Evolutionary conservation across 2,888 invertebrate genomes (phyloP).

Genomic region (Apamea monoglypha): DNA sequence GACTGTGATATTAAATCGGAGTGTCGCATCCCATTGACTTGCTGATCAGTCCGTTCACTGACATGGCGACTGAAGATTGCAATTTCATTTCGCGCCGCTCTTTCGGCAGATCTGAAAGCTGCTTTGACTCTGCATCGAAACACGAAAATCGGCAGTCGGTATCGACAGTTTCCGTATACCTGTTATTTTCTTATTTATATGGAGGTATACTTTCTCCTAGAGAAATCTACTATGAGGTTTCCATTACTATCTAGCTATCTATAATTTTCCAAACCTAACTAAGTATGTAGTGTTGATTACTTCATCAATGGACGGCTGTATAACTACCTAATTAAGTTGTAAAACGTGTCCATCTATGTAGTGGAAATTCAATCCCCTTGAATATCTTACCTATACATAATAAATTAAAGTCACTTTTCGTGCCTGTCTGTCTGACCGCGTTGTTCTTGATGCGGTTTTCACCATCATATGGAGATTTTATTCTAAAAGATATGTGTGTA

Average conservation of each 20-base stretch:
- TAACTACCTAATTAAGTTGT: not conserved
- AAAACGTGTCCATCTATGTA: too few species aligned
- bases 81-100: slow-evolving; percentile 46
- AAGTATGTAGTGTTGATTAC: too few species aligned
- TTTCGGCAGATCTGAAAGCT: slow-evolving; percentile 50
- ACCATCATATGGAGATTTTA: not conserved
- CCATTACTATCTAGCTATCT: not conserved
- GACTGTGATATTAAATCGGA: slow-evolving; percentile 43
- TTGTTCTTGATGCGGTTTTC: not conserved
- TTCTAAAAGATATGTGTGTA: not conserved
- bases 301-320: not conserved
- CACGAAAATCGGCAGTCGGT: slow-evolving; percentile 17
- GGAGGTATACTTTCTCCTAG: not conserved
- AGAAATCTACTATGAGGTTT: not conserved
- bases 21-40: slow-evolving; percentile 55
- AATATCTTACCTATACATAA: not conserved
- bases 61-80: slow-evolving; percentile 49
- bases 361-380: too few species aligned
- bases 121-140: slow-evolving; percentile 33
- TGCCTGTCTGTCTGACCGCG: not conserved
- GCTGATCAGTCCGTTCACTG: slow-evolving; percentile 48
- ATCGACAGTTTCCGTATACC: not conserved
- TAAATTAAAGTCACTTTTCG: not conserved
- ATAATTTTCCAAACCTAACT: not conserved
- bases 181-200: not conserved